Conservation (phyloP, 2,113 vertebrate species). For the Eulemur rufifrons region DNA sequence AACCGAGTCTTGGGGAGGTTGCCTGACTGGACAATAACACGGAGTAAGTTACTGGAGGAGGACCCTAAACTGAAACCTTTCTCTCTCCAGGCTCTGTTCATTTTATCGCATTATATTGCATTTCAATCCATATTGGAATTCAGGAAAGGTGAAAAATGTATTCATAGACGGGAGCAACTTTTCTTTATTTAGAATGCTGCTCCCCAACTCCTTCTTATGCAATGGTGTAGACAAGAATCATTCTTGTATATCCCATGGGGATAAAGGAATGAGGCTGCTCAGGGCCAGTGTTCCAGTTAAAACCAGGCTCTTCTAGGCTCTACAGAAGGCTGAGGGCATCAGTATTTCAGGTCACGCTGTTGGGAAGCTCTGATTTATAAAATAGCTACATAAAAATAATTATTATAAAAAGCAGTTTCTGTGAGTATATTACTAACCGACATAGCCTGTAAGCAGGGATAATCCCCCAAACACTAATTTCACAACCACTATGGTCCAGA, state of each 20-base stretch:
- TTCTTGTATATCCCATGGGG: not conserved
- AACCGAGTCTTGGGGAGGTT: not conserved
- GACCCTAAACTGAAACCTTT: not conserved
- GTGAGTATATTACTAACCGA: not conserved
- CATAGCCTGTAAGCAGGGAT: not conserved
- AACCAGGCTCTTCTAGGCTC: not conserved
- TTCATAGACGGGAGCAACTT: not conserved
- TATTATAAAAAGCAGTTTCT: not conserved
- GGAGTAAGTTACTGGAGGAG: not conserved
- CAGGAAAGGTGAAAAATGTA: not conserved
- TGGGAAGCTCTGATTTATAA: not conserved
- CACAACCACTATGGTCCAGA: not conserved
- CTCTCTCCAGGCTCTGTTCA: not conserved
- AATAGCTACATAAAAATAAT: not conserved
- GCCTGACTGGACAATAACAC: not conserved
- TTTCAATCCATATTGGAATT: not conserved
- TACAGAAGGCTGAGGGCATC: not conserved
- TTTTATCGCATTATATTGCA: not conserved
- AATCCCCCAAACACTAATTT: not conserved
- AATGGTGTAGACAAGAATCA: not conserved
- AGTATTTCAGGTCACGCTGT: not conserved
- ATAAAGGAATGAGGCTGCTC: not conserved
- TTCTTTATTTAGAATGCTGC: not conserved
- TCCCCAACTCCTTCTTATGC: not conserved
- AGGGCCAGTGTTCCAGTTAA: not conserved